Percentiles rank a stretch among this genome's conserved stretches.
Evolutionary conservation across 2,888 invertebrate genomes (phyloP).

Genomic region (Euproctis similis): DNA sequence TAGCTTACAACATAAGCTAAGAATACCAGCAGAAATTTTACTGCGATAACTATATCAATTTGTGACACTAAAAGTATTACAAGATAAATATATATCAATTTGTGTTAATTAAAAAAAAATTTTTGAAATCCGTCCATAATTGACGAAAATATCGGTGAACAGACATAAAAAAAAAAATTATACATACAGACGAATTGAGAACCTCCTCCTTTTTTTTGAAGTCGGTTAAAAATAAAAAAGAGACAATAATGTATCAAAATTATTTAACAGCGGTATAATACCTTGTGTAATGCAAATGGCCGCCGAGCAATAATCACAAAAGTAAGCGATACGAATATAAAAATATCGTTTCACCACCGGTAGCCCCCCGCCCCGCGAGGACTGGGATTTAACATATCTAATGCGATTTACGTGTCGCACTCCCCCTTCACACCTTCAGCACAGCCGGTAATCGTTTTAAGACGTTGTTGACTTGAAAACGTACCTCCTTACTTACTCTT

Average conservation of each 20-base stretch:
- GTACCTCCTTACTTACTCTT: slow-evolving; percentile 33
- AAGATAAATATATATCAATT: too few relatives aligned
- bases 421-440: slow-evolving; percentile 48
- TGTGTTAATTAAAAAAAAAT: too few relatives aligned
- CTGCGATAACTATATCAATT: too few relatives aligned
- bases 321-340: slow-evolving; percentile 75
- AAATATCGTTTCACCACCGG: slow-evolving; percentile 56
- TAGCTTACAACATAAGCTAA: too few relatives aligned
- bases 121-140: too few relatives aligned
- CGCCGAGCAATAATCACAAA: slow-evolving; percentile 68
- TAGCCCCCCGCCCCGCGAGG: slow-evolving; percentile 43
- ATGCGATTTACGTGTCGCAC: slow-evolving; percentile 71
- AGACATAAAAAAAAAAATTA: too few relatives aligned
- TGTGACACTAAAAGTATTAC: too few relatives aligned
- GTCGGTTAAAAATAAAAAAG: too few relatives aligned
- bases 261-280: slow-evolving; percentile 8
- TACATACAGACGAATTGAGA: too few relatives aligned
- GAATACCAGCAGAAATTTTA: too few relatives aligned
- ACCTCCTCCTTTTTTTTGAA: too few relatives aligned
- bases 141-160: too few relatives aligned
- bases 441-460: slow-evolving; percentile 67
- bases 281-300: slow-evolving; percentile 61
- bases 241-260: slow-evolving; percentile 40
- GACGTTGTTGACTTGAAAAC: slow-evolving; percentile 54
- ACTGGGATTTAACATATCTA: slow-evolving; percentile 70